Base-by-base conservation (phyloP, 2,888 invertebrate genomes). In the Willowsia nigromaculata region DNA sequence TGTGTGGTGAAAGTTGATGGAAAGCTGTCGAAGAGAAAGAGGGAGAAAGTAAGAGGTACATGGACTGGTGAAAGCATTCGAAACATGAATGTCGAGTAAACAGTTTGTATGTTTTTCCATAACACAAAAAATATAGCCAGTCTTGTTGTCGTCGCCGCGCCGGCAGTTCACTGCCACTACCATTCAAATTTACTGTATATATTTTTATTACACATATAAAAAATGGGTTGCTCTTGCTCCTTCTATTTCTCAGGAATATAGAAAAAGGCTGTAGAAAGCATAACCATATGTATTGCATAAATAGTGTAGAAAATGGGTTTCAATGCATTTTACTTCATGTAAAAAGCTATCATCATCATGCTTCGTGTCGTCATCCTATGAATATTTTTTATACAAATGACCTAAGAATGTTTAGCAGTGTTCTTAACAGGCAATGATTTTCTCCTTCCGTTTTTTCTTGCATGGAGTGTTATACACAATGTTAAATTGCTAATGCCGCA, bases 341-440 rank as follows among this genome's bases (percentile, higher is more conserved):
- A 47, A n/a, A n/a, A n/a, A n/a, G n/a, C n/a, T n/a, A n/a, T n/a
- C n/a, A n/a, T n/a, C n/a, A n/a, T n/a, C n/a, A n/a, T n/a, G n/a
- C n/a, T n/a, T n/a, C n/a, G n/a, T n/a, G n/a, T n/a, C n/a, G n/a
- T n/a, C 47, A 47, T 47, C 47, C 47, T 15, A 47, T 47, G 47
- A 47, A 47, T 47, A 2, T 47, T 47, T 47, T 9, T 2, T 15
- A 47, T 9, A 5, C 47, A 1, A 18, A 13, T 3, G 22, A 11
- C 18, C 2, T 22, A 18, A 53, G 1, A 53, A 18, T 53, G 53
- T 53, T 53, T 11, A 5, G 37, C 37, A 13, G 13, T 47, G 15
- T 62, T 62, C 27, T 62, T 62, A 62, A 62, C 27, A 62, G 27
- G 11, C 59, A 27, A 68, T 68, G 22, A 40, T 68, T 68, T 68